Base-by-base conservation (phyloP, 1,140 invertebrate species). In the Diorhabda elongata region DNA sequence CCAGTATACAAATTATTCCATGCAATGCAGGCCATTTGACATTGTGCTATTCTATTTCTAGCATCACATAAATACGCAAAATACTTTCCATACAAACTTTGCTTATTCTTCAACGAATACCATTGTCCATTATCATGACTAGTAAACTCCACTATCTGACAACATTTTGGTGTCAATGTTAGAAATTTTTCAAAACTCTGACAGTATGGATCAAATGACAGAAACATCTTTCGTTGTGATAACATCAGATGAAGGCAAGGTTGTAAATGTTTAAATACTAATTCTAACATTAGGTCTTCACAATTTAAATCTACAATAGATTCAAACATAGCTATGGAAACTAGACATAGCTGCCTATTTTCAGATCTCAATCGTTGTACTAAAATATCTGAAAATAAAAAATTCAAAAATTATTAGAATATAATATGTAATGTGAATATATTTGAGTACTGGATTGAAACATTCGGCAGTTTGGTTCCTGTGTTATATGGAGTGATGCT, bases 201-300 rank as follows among this genome's bases (percentile, higher is more conserved):
- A 72, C 92, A 87, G 78, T 94, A 93, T 0, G 91, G 84, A 81
- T 96, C 92, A 9, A 92, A 86, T 69, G 95, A 89, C 44, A 90
- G 85, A 58, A 95, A 84, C 73, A 90, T 87, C 72, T 85, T 83
- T 52, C 91, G 85, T 80, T 94, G 91, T 41, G 92, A 93, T 5
- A 93, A 85, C 88, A 96, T 94, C 0, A 98, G 87, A 82, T 98
- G 95, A n/a, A 91, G 90, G 77, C 94, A 95, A 8, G 92, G 93
- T 72, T 92, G 86, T 61, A 98, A 83, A 78, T 96, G 92, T 82
- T 90, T 92, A 72, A 96, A 90, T 61, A 98, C 87, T 43, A 98
- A 83, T 78, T 97, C 94, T 74, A 97, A 84, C 91, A 98, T 95
- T n/a, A 98, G 87, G 81, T 99, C 97, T 83, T 99, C 97, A 82